phyloP scores from a whole-genome alignment of 2,888 invertebrate species.

The Drosophila eohydei region DNA sequence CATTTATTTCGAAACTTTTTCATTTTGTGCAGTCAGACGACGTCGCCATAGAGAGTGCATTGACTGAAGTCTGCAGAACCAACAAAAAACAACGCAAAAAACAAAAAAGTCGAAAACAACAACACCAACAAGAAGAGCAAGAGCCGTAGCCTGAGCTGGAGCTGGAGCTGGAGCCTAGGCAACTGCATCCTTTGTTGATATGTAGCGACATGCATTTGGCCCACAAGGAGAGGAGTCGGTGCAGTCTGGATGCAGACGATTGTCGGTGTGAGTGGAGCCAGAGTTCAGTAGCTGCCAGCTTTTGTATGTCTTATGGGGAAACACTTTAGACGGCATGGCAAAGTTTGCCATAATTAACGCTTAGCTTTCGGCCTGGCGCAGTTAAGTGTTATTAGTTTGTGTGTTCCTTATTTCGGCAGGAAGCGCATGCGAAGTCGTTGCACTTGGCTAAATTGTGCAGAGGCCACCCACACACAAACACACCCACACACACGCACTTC shows the following conservation, averaged over 20 bases:
- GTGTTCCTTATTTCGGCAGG: constrained; percentile 38
- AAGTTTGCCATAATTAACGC: constrained; percentile 77
- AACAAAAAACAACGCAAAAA: constrained; percentile 36
- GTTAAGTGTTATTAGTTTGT: constrained; percentile 76
- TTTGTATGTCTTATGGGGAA: constrained; percentile 62
- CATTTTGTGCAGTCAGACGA: constrained; percentile 82
- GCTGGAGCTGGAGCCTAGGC: constrained; percentile 33
- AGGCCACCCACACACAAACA: constrained; percentile 24
- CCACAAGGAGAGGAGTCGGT: constrained; percentile 12
- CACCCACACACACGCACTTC: constrained; percentile 32
- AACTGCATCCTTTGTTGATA: constrained; percentile 77
- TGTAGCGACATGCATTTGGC: constrained; percentile 69
- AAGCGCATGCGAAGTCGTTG: constrained; percentile 56
- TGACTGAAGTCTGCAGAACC: constrained; percentile 78
- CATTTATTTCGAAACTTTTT: constrained; percentile 74
- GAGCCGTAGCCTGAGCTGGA: not conserved
- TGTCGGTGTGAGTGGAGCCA: constrained; percentile 6
- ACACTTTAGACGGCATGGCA: constrained; percentile 58
- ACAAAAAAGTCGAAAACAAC: constrained; percentile 45
- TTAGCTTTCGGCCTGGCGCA: constrained; percentile 62
- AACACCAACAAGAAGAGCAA: constrained; percentile 17
- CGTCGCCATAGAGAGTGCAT: constrained; percentile 81
- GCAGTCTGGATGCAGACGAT: not conserved
- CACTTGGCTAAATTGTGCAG: constrained; percentile 34
- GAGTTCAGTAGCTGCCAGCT: constrained; percentile 64